A percentile compares a stretch with the other conserved stretches of the same genome.
Evolutionary conservation across 2,797 vertebrate genomes (phyloP).

Genomic region (Micromesistius poutassou): DNA sequence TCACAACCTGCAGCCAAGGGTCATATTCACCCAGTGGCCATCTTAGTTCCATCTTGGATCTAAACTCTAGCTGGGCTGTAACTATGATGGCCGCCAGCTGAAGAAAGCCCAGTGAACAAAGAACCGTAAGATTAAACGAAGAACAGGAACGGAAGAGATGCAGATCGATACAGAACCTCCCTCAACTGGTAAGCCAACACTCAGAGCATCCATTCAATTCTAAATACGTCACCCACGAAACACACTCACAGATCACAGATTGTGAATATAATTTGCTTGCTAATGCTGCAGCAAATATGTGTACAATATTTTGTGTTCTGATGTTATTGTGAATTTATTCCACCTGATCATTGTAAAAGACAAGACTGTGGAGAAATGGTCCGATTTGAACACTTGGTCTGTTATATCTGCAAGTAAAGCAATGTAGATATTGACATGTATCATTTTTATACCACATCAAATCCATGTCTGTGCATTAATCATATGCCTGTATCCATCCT

Average conservation of each 20-base stretch:
- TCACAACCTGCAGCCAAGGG: neutral
- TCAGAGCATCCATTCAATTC: neutral
- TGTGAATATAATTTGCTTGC: neutral
- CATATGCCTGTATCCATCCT: neutral
- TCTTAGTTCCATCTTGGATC: neutral
- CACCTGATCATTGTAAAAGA: neutral
- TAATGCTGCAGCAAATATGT: neutral
- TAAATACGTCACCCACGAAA: neutral
- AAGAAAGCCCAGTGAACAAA: neutral
- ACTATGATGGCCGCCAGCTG: neutral
- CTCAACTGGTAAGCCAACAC: neutral
- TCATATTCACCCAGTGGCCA: neutral
- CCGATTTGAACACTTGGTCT: neutral
- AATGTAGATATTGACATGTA: neutral
- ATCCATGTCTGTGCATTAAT: neutral
- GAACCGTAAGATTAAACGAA: neutral
- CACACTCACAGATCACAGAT: neutral
- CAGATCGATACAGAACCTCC: neutral
- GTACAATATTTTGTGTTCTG: neutral
- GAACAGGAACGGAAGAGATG: neutral
- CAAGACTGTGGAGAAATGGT: neutral
- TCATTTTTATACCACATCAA: neutral
- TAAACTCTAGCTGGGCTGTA: neutral
- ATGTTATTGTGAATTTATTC: neutral
- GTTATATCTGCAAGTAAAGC: neutral